These are phyloP conservation scores for Aphrocallistes beatrix DNA, from an alignment of 37 sponge, comb jelly and placozoan genomes.

Conservation along the genomic window DNA sequence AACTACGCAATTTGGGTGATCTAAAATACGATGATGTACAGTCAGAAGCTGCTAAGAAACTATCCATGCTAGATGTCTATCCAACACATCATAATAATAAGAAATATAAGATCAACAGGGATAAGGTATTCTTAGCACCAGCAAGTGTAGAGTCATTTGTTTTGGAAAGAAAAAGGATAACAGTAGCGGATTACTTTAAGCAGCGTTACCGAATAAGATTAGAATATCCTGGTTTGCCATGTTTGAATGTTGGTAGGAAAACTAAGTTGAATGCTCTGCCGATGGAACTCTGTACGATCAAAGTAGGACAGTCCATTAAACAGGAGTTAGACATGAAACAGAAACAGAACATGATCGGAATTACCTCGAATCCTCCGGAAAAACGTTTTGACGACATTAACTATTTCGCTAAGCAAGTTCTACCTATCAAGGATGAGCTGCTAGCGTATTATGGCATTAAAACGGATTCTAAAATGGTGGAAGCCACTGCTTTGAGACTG, in stretches of 20 bases:
- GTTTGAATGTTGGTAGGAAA: slow-evolving; percentile 42
- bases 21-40: background rate
- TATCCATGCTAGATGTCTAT: background rate
- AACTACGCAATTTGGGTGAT: background rate
- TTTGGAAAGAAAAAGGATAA: slow-evolving; percentile 20
- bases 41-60: background rate
- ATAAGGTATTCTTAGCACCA: background rate
- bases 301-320: slow-evolving; percentile 36
- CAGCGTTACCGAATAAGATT: slow-evolving; percentile 21
- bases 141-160: background rate
- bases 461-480: background rate
- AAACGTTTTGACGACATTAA: slow-evolving; percentile 16
- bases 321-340: slow-evolving; percentile 37
- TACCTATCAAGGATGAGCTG: background rate
- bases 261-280: background rate
- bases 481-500: background rate
- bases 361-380: slow-evolving; percentile 38
- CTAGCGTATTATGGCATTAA: background rate
- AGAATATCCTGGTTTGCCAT: slow-evolving; percentile 47
- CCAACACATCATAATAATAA: background rate
- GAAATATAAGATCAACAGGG: background rate
- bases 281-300: background rate
- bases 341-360: slow-evolving; percentile 44
- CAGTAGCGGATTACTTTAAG: slow-evolving; percentile 45
- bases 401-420: background rate